These are phyloP conservation scores for Balanococcus diminutus DNA, from an alignment of 2,888 invertebrate genomes.

Conservation along the genomic window DNA sequence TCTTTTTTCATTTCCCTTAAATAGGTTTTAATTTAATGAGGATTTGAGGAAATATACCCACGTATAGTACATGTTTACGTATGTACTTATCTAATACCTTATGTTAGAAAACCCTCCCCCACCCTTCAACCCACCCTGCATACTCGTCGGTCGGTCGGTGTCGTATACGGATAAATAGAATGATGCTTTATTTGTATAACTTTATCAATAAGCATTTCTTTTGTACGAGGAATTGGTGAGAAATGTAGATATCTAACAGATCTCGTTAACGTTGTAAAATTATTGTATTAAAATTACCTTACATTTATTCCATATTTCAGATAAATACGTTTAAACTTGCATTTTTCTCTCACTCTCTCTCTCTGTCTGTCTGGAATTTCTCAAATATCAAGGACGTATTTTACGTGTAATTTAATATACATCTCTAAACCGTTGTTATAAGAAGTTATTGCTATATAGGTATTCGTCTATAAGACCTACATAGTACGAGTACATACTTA, in stretches of 20 bases:
- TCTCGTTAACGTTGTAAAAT: not conserved
- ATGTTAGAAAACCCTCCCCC: too few species aligned
- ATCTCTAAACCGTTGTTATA: not conserved
- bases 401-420: not conserved
- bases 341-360: too few species aligned
- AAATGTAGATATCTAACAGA: too few species aligned
- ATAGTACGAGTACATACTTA: too few species aligned
- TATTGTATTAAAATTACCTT: not conserved
- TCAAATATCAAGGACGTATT: not conserved
- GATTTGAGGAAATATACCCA: not conserved
- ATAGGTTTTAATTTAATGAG: conserved; percentile 15
- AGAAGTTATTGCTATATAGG: not conserved
- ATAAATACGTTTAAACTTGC: too few species aligned
- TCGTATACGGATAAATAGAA: too few species aligned
- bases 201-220: too few species aligned
- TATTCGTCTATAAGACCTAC: not conserved
- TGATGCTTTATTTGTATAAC: not conserved
- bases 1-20: not conserved
- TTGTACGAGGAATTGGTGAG: not conserved
- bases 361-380: not conserved
- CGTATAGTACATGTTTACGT: not conserved
- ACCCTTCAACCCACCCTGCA: too few species aligned
- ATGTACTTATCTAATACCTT: too few species aligned
- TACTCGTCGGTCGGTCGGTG: not conserved
- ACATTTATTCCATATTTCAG: not conserved